phyloP scores from a whole-genome alignment of 2,113 vertebrate species.

The Pongo abelii region DNA sequence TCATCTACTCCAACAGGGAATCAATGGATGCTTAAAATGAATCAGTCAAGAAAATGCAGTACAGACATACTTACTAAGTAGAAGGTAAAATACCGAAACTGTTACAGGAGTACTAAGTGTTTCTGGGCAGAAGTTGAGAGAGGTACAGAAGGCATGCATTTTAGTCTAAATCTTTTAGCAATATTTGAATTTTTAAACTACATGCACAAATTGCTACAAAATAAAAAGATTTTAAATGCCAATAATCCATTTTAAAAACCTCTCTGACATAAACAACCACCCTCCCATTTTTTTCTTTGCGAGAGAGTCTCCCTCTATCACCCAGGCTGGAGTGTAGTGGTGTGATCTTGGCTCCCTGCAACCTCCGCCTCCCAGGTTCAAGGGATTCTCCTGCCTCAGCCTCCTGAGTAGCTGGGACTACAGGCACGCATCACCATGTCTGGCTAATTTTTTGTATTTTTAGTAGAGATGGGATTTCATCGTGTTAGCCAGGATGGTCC shows the following conservation, averaged over 20 bases:
- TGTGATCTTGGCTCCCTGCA: too few relatives aligned
- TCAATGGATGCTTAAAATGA: background rate
- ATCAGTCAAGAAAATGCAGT: background rate
- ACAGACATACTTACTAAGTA: background rate
- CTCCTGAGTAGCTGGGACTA: too few relatives aligned
- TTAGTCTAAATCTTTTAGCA: background rate
- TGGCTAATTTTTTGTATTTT: too few relatives aligned
- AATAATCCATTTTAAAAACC: background rate
- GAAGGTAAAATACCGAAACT: background rate
- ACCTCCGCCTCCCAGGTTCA: too few relatives aligned
- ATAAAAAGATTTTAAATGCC: constrained; percentile 22
- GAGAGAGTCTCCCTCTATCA: too few relatives aligned
- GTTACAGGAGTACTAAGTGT: background rate
- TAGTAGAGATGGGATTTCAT: too few relatives aligned
- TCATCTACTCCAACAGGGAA: background rate
- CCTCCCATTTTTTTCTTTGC: too few relatives aligned
- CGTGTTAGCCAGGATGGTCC: too few relatives aligned
- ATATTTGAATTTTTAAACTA: constrained; percentile 1
- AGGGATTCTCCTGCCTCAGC: too few relatives aligned
- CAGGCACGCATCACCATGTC: too few relatives aligned
- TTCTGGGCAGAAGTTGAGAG: background rate
- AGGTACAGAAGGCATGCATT: background rate
- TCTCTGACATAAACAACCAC: background rate
- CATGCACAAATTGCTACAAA: background rate
- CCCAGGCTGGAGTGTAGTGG: too few relatives aligned